These are phyloP conservation scores for Diorhabda sublineata DNA, from an alignment of 1,140 invertebrate species.

Conservation along the genomic window DNA sequence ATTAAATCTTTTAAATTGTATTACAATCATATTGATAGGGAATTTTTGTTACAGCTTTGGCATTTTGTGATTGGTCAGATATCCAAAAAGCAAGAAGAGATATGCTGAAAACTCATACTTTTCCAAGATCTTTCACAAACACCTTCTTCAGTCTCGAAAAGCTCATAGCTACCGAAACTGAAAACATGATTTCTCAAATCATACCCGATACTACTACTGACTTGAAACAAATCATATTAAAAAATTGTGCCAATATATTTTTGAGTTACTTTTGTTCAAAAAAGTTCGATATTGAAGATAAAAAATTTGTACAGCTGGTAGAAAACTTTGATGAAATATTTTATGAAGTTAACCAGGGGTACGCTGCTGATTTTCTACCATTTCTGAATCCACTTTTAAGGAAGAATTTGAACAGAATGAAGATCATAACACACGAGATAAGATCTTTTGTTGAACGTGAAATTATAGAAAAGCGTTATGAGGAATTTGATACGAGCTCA, in stretches of 20 bases:
- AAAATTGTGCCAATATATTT: slow-evolving; percentile 76
- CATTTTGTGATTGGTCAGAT: slow-evolving; percentile 80
- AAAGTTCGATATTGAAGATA: slow-evolving; percentile 61
- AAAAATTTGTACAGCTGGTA: slow-evolving; percentile 58
- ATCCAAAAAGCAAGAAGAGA: slow-evolving; percentile 73
- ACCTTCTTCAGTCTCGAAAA: slow-evolving; percentile 62
- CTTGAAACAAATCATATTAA: slow-evolving; percentile 62
- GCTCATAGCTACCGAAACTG: slow-evolving; percentile 52
- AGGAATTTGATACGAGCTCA: slow-evolving; percentile 51
- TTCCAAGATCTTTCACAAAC: slow-evolving; percentile 65
- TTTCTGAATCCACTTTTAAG: slow-evolving; percentile 70
- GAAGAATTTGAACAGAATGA: slow-evolving; percentile 61
- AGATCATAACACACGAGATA: slow-evolving; percentile 62
- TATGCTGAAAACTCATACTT: slow-evolving; percentile 68
- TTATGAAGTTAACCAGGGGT: slow-evolving; percentile 85
- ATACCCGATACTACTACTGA: slow-evolving; percentile 42
- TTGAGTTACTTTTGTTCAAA: slow-evolving; percentile 74
- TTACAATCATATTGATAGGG: too few relatives aligned
- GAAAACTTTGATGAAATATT: slow-evolving; percentile 79
- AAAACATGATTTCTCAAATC: slow-evolving; percentile 35
- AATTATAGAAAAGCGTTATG: slow-evolving; percentile 61
- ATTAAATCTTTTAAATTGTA: too few relatives aligned
- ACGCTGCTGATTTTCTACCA: slow-evolving; percentile 80
- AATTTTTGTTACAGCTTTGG: slow-evolving; percentile 62
- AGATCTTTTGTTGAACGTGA: slow-evolving; percentile 65